Base-by-base conservation (phyloP, 2,113 vertebrate genomes). In the Odocoileus hemionus region DNA sequence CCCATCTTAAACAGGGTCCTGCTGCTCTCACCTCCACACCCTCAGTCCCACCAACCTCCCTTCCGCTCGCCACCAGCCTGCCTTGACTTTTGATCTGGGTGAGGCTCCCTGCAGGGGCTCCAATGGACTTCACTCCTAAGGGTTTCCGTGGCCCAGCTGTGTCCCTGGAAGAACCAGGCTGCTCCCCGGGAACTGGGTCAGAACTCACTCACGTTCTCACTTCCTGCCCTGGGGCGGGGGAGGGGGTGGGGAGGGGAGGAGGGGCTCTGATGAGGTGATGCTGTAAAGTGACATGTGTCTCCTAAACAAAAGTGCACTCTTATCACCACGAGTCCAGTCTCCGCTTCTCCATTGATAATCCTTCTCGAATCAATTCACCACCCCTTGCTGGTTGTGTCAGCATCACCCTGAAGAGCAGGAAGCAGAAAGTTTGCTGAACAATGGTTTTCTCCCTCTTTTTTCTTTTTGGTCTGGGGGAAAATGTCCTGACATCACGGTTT, bases 251-350 rank as follows among this genome's bases (percentile, higher is more conserved):
- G 70, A 43, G 36, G 36, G 67, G n/a, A 19, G 19, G 19, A 2
- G 8, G 33, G n/a, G 28, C 36, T 14, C 76, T 0, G 0, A 28
- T 17, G 26, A 43, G 39, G 12, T 13, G 2, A 13, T 0, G 1
- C 19, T 7, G 1, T 5, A 43, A 85, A 10, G 25, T 0, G 1
- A 54, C 12, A 21, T 2, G 7, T 23, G 45, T 4, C 23, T 14
- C 26, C 78, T 30, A 0, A n/a, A 67, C 76, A 36, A 57, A 50
- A 60, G n/a, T 17, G 25, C 6, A 0, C 7, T 45, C 55, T 64
- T 23, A 26, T 36, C 87, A 8, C 28, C 0, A 0, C 0, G 3
- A 28, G 50, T 5, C 67, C 19, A 4, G 52, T 11, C 64, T 52
- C 9, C 8, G 2, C 0, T 1, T 36, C 70, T 2, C 45, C 64